A percentile compares a stretch with the other conserved stretches of the same genome.
Conservation (phyloP, 2,113 vertebrate genomes). For the Cavia aperea region DNA sequence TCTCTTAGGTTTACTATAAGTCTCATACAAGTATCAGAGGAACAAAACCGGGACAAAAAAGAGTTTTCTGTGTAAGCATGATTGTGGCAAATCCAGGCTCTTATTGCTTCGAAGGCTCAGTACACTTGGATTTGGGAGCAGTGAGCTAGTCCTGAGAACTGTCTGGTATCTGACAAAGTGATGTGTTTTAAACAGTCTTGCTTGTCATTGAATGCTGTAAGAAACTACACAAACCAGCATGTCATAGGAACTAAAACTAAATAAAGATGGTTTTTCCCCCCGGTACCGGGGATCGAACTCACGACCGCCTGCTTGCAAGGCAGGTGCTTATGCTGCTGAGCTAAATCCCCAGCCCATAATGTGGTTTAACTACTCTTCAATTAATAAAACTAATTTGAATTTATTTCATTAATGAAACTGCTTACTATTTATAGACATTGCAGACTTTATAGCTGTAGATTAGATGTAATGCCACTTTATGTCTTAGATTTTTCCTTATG, state of each 20-base stretch:
- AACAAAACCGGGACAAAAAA: neutral
- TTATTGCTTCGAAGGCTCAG: neutral
- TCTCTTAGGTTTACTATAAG: neutral
- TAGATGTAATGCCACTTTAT: neutral
- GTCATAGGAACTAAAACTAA: neutral
- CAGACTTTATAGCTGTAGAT: neutral
- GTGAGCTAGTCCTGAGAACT: neutral
- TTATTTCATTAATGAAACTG: constrained; percentile 18
- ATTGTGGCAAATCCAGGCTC: neutral
- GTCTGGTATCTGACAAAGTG: neutral
- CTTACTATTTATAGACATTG: constrained; percentile 1
- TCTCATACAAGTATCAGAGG: neutral
- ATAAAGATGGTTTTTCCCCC: neutral
- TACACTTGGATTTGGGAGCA: neutral
- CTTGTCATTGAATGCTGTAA: neutral
- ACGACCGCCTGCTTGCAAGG: too few relatives aligned
- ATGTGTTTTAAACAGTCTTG: neutral
- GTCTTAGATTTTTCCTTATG: constrained; percentile 19
- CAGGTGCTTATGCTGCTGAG: too few relatives aligned
- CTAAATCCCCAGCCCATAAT: too few relatives aligned
- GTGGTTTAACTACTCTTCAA: neutral
- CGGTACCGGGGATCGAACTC: too few relatives aligned
- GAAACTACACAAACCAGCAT: neutral
- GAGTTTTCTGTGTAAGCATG: neutral
- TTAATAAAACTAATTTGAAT: constrained; percentile 18